A percentile compares a stretch with the other conserved stretches of the same genome.
Conservation (phyloP, 2,113 vertebrate genomes). For the Nanorana parkeri region DNA sequence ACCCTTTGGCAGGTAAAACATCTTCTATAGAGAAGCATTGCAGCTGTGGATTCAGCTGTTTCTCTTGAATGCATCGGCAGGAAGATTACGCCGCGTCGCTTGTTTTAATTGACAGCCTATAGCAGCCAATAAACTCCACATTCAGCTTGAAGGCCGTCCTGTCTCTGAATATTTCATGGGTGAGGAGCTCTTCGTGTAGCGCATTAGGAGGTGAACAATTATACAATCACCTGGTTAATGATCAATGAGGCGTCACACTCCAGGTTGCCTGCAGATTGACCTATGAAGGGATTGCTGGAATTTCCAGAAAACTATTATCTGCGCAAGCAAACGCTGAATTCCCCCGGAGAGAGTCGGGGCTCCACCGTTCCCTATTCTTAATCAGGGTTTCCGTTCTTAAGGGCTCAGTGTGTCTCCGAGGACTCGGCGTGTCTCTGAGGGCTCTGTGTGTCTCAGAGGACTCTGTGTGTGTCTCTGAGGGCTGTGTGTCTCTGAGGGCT, state of each 20-base stretch:
- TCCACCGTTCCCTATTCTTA: conserved; percentile 15
- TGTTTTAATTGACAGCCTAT: too few species aligned
- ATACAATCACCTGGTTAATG: conserved; percentile 32
- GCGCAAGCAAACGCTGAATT: neutral
- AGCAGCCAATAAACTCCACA: neutral
- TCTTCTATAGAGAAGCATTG: too few species aligned
- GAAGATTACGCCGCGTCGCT: neutral
- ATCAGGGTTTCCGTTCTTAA: too few species aligned
- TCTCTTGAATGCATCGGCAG: neutral
- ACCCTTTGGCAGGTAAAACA: too few species aligned
- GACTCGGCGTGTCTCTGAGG: too few species aligned
- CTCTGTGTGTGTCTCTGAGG: too few species aligned
- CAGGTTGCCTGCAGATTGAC: conserved; percentile 24
- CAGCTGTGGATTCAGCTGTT: too few species aligned
- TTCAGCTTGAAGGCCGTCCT: neutral
- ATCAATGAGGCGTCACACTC: conserved; percentile 25
- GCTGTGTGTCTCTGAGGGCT: too few species aligned
- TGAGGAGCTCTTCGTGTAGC: conserved; percentile 20
- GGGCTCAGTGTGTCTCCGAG: too few species aligned
- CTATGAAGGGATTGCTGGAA: conserved; percentile 16
- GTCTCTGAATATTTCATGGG: conserved; percentile 18
- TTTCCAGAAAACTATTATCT: conserved; percentile 9
- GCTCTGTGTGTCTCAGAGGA: too few species aligned
- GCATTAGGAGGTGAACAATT: conserved; percentile 26
- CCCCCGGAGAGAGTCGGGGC: neutral